These are phyloP conservation scores for Enhydra lutris DNA, from an alignment of 2,113 vertebrate genomes.

Conservation along the genomic window DNA sequence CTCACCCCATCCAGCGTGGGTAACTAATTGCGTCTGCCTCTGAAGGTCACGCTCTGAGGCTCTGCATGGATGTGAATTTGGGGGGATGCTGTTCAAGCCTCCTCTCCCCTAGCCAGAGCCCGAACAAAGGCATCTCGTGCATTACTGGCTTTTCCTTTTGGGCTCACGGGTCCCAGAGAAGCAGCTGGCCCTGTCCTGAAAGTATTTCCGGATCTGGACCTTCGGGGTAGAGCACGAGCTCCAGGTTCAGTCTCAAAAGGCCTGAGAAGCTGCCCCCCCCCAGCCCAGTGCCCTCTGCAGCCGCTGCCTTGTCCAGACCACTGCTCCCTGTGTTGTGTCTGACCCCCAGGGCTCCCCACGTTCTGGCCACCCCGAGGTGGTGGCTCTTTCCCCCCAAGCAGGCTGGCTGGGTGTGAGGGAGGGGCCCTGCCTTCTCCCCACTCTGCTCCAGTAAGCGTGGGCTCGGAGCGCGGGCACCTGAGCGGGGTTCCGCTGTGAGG, in stretches of 20 bases:
- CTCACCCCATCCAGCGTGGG: fast-evolving
- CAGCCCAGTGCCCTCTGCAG: not conserved
- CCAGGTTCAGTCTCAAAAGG: not conserved
- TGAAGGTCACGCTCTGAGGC: no score
- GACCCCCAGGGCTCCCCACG: not conserved
- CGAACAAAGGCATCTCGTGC: fast-evolving
- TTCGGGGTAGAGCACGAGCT: fast-evolving
- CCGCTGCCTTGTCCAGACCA: not conserved
- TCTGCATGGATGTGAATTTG: fast-evolving
- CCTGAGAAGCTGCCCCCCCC: fast-evolving
- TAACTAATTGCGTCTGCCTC: not conserved
- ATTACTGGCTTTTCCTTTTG: not conserved
- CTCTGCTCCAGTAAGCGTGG: fast-evolving
- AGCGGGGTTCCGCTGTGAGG: fast-evolving
- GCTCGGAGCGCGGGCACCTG: not conserved
- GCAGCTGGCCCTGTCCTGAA: not conserved
- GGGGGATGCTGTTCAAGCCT: not conserved
- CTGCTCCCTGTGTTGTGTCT: fast-evolving
- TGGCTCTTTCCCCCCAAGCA: not conserved
- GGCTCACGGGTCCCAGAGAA: not conserved
- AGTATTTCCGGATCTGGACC: not conserved
- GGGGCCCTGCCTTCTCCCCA: not conserved
- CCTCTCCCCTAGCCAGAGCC: fast-evolving
- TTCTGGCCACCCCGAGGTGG: not conserved
- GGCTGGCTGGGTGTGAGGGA: not conserved